Conservation (phyloP, 2,888 invertebrate genomes). For the Oscheius onirici region DNA sequence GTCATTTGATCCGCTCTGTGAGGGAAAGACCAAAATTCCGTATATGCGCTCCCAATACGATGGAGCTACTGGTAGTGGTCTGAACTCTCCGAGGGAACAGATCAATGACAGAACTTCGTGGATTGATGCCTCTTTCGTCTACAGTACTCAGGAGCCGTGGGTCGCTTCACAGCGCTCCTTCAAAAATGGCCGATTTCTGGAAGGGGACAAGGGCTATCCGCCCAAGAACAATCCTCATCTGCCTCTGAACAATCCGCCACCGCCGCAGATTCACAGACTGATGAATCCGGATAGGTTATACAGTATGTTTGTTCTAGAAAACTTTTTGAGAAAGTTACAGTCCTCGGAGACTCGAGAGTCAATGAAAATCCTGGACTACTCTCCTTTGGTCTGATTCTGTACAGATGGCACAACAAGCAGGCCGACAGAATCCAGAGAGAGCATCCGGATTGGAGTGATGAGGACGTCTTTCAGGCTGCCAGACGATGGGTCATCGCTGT, state of each 20-base stretch:
- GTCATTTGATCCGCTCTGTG: slow-evolving; percentile 90
- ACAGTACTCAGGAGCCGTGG: slow-evolving; percentile 97
- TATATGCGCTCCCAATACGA: slow-evolving; percentile 84
- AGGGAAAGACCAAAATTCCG: slow-evolving; percentile 89
- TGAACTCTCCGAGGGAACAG: slow-evolving; percentile 96
- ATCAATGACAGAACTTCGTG: slow-evolving; percentile 95
- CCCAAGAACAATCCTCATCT: slow-evolving; percentile 87
- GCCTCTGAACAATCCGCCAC: slow-evolving; percentile 91
- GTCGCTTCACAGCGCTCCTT: slow-evolving; percentile 93
- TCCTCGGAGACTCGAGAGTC: slow-evolving; percentile 93
- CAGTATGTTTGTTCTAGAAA: slow-evolving; percentile 76
- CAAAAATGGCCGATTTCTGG: slow-evolving; percentile 86
- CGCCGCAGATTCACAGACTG: slow-evolving; percentile 90
- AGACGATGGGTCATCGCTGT: slow-evolving; percentile 89
- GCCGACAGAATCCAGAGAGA: slow-evolving; percentile 81
- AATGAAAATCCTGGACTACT: slow-evolving; percentile 96
- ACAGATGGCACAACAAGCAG: slow-evolving; percentile 93
- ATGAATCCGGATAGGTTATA: slow-evolving; percentile 89
- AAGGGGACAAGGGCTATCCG: slow-evolving; percentile 72
- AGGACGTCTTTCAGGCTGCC: slow-evolving; percentile 90
- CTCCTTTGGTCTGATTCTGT: slow-evolving; percentile 89
- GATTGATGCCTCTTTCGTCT: slow-evolving; percentile 98
- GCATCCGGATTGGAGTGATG: slow-evolving; percentile 89
- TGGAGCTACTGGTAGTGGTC: slow-evolving; percentile 89
- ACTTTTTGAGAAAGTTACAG: too few species aligned